phyloP scores from a whole-genome alignment of 2,113 vertebrate genomes.

The Myiozetetes cayanensis region DNA sequence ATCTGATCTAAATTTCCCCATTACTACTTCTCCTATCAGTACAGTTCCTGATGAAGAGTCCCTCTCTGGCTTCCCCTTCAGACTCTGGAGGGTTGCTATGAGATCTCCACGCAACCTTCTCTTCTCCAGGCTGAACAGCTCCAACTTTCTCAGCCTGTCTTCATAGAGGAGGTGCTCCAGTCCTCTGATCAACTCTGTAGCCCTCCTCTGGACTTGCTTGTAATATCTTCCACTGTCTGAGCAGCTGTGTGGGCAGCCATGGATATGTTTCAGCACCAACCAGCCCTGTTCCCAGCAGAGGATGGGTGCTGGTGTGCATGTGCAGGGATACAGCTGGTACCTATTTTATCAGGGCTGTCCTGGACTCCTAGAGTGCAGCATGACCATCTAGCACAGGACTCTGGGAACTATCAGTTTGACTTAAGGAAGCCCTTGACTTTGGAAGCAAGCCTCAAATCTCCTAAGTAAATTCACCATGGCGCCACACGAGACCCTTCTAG shows the following conservation, averaged over 20 bases:
- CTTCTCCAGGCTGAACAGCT: neutral
- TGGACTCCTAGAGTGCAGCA: fast-evolving
- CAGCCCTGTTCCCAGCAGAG: neutral
- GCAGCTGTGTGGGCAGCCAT: neutral
- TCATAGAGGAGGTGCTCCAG: neutral
- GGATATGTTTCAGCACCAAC: fast-evolving
- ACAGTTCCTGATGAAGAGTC: neutral
- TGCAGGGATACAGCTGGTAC: fast-evolving
- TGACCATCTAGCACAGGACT: fast-evolving
- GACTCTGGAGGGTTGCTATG: neutral
- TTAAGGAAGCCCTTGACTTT: neutral
- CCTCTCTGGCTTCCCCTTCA: neutral
- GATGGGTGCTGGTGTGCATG: fast-evolving
- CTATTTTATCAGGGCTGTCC: fast-evolving
- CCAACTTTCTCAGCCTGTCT: neutral
- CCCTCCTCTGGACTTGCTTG: neutral
- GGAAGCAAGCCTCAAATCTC: neutral
- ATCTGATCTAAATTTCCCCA: neutral
- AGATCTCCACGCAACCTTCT: neutral
- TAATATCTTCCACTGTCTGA: fast-evolving
- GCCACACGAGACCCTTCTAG: neutral
- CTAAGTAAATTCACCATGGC: neutral
- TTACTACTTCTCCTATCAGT: neutral
- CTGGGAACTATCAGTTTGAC: fast-evolving
- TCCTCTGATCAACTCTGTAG: fast-evolving